Evolutionary conservation across 2,113 vertebrate genomes (phyloP).

Genomic region (Electrona antarctica): DNA sequence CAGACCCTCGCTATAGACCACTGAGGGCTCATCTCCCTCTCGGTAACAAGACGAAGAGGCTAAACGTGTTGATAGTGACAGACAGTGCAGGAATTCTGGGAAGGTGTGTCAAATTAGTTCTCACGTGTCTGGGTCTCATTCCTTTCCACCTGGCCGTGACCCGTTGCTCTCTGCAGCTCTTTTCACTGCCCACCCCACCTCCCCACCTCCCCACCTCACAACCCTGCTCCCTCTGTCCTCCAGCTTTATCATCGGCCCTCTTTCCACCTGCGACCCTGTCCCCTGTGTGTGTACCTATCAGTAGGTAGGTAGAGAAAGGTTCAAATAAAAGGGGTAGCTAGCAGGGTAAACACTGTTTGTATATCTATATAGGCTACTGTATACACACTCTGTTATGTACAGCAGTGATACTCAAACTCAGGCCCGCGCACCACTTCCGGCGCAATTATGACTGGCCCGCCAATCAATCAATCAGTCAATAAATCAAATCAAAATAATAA

Average conservation of each 20-base stretch:
- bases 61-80: conserved; percentile 82
- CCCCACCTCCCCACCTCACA: not conserved
- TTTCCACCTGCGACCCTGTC: conserved; percentile 59
- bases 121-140: conserved; percentile 69
- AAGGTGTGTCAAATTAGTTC: conserved; percentile 83
- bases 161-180: conserved; percentile 49
- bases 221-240: conserved; percentile 37
- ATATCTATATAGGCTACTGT: too few relatives aligned
- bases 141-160: conserved; percentile 66
- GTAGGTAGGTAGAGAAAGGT: too few relatives aligned
- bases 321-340: too few relatives aligned
- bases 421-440: too few relatives aligned
- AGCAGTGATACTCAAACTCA: too few relatives aligned
- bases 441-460: too few relatives aligned
- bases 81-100: conserved; percentile 75
- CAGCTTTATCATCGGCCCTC: conserved; percentile 26
- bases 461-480: too few relatives aligned
- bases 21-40: conserved; percentile 65
- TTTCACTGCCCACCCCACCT: conserved; percentile 46
- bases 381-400: too few relatives aligned
- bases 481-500: too few relatives aligned
- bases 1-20: conserved; percentile 58
- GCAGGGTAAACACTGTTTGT: too few relatives aligned
- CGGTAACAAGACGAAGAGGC: conserved; percentile 65
- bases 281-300: conserved; percentile 23